Base-by-base conservation (phyloP, 2,888 invertebrate species). In the Lymantria dispar region DNA sequence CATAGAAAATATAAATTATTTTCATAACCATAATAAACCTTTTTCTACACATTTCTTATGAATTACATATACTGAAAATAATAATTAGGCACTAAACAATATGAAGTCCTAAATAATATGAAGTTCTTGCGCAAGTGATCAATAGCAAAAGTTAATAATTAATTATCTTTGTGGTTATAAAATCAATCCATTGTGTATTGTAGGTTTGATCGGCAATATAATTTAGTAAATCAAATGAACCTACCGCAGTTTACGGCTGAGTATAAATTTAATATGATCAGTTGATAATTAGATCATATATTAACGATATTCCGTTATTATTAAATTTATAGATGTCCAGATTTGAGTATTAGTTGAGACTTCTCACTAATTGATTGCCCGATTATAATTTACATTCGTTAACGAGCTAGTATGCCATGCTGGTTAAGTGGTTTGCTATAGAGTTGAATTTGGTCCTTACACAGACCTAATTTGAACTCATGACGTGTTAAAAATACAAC, bases 91-190 rank as follows among this genome's bases (percentile, higher is more conserved):
- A n/a, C n/a, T n/a, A n/a, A n/a, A 22, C 22, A 22, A 22, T 22
- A n/a, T n/a, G n/a, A n/a, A 22, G 22, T 3, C 5, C 22, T 22
- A 22, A 22, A 22, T 22, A 22, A 3, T 22, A 22, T 22, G 2
- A 3, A 22, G 22, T 9, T n/a, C 36, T 12, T 10, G 31, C 14
- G 8, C 22, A 43, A 22, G 8, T n/a, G 14, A 37, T 10, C 12
- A 7, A 2, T 11, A 41, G 11, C 8, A 43, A 15, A 45, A 48
- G 8, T 31, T 22, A 22, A 22, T 22, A 29, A 43, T 51, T 51
- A 42, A n/a, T n/a, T n/a, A n/a, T n/a, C n/a, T n/a, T 42, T 42
- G 45, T 43, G 15, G 39, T 43, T 42, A 36, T 12, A 12, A 40
- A 14, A 40, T 33, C 14, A 8, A 40, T 40, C 40, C 5, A 14